Base-by-base conservation (phyloP, 2,888 invertebrate genomes). In the Eupithecia tripunctaria region DNA sequence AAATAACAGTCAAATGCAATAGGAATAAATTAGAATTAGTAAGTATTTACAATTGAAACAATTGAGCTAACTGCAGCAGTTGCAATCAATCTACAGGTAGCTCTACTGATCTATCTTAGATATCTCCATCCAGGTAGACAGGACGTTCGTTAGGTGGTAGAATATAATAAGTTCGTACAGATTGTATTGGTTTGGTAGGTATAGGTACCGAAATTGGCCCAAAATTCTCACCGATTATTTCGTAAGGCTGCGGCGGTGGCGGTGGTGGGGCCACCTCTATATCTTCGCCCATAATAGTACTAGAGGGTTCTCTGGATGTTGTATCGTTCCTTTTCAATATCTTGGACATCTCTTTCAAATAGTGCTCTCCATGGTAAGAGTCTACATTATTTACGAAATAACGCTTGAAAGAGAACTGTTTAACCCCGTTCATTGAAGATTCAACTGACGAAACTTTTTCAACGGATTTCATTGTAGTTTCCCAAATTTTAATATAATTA, bases 381-480 rank as follows among this genome's bases (percentile, higher is more conserved):
- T 96, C 96, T 63, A 96, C 86, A 76, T 95, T 95, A 85, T 96
- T 96, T 63, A 96, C 87, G 82, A 96, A 96, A 83, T 95, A 92
- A 60, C 96, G 92, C 83, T 95, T 94, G 15, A 87, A 89, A 1
- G 92, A 91, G 79, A 94, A 95, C 66, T 83, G 67, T 71, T 82
- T 83, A 18, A 81, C 83, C 4, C 76, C 47, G 68, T 85, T 83
- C 2, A 82, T 80, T 21, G 84, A 82, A 0, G 88, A 87, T 74
- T 82, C 85, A 2, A 82, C 84, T 12, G 89, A 87, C 36, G 87
- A 79, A 67, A 85, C 32, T 79, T 81, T 76, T 6, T 85, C 87
- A n/a, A 59, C 62, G 0, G 86, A 85, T 79, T 82, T 88, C 72
- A 78, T 63, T 12, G 18, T 63, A 82, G 69, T 67, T 74, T 38